Conservation (phyloP, 1,140 invertebrate genomes). For the Potamilus streckersoni region DNA sequence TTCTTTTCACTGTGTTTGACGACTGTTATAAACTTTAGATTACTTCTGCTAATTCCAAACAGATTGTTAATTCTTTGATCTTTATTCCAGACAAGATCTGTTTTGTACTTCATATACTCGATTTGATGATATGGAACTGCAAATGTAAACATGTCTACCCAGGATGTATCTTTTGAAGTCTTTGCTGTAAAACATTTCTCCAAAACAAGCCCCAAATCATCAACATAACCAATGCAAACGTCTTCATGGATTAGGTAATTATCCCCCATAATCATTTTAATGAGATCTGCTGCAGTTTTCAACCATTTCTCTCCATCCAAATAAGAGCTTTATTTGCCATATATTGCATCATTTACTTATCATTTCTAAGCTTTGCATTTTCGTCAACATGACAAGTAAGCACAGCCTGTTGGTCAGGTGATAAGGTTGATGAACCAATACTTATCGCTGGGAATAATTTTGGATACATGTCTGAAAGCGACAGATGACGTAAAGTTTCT, state of each 20-base stretch:
- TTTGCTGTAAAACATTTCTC: constrained; percentile 66
- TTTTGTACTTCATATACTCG: constrained; percentile 68
- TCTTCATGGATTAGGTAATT: constrained; percentile 49
- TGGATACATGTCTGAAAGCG: not conserved
- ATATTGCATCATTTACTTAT: not conserved
- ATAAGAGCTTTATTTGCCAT: not conserved
- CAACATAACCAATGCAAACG: constrained; percentile 67
- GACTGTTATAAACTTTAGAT: constrained; percentile 56
- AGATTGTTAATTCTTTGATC: constrained; percentile 63
- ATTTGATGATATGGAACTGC: constrained; percentile 69
- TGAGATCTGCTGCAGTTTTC: constrained; percentile 69
- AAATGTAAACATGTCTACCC: constrained; percentile 60
- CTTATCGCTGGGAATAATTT: not conserved
- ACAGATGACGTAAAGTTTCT: not conserved
- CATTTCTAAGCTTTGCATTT: not conserved
- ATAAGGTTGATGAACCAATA: not conserved
- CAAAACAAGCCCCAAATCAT: constrained; percentile 67
- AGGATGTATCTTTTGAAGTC: constrained; percentile 64
- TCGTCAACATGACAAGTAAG: not conserved
- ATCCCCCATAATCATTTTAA: constrained; percentile 68
- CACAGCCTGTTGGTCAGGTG: not conserved
- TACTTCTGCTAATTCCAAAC: constrained; percentile 66
- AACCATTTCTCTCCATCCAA: constrained; percentile 25
- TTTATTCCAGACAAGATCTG: constrained; percentile 69
- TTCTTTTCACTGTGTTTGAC: constrained; percentile 52